Conservation (phyloP, 2,113 vertebrate genomes). For the Plotosus lineatus region DNA sequence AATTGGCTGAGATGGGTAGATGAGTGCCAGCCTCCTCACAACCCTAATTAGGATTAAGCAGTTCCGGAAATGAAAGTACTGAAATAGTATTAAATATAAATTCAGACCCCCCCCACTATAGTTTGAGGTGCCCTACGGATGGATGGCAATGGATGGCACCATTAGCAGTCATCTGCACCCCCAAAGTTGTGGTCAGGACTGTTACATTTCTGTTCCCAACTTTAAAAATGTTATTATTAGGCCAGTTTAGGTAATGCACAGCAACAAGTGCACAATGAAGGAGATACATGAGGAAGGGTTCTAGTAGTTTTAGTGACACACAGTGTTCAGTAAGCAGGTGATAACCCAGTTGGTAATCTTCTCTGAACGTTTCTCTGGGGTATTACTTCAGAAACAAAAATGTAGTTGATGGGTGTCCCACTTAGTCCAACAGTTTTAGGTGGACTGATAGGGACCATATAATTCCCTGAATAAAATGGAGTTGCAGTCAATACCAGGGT, state of each 20-base stretch:
- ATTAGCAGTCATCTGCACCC: too few relatives aligned
- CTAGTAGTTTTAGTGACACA: not conserved
- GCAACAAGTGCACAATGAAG: not conserved
- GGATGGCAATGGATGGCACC: too few relatives aligned
- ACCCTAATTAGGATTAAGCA: too few relatives aligned
- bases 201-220: not conserved
- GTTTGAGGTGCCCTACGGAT: too few relatives aligned
- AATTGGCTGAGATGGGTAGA: too few relatives aligned
- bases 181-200: too few relatives aligned
- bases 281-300: not conserved
- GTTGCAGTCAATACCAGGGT: not conserved
- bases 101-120: too few relatives aligned
- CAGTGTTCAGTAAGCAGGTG: not conserved
- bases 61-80: too few relatives aligned
- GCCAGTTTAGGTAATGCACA: not conserved
- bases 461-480: not conserved
- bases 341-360: not conserved
- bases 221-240: not conserved
- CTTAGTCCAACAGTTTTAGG: not conserved
- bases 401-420: not conserved
- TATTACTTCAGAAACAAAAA: not conserved
- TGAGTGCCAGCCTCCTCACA: too few relatives aligned
- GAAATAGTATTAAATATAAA: too few relatives aligned
- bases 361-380: not conserved
- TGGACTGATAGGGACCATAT: not conserved